phyloP scores from a whole-genome alignment of 2,797 vertebrate genomes.

The Merluccius polli region DNA sequence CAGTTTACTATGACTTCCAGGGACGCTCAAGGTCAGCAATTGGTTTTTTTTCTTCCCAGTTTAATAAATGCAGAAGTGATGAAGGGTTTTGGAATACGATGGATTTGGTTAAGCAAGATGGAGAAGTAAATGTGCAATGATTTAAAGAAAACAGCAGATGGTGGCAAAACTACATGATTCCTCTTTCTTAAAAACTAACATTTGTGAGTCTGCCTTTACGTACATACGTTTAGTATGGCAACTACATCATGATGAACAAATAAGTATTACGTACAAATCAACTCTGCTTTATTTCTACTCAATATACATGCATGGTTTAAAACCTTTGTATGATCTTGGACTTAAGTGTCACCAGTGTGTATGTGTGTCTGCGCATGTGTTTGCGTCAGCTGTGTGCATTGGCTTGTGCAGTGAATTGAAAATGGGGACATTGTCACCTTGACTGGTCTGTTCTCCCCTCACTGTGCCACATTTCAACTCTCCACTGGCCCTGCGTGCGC shows the following conservation, averaged over 20 bases:
- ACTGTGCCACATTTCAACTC: constrained; percentile 34
- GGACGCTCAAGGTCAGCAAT: neutral
- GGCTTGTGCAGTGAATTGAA: constrained; percentile 20
- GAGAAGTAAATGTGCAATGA: neutral
- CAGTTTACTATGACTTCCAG: neutral
- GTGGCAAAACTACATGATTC: constrained; percentile 20
- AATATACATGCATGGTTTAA: neutral
- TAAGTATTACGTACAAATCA: neutral
- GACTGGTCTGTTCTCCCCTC: constrained; percentile 9
- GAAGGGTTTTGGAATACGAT: neutral
- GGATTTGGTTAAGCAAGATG: neutral
- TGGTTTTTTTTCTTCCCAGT: neutral
- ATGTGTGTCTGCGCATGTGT: constrained; percentile 4
- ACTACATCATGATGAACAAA: neutral
- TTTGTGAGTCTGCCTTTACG: neutral
- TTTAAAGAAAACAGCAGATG: constrained; percentile 44
- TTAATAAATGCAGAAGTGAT: neutral
- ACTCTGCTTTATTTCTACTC: neutral
- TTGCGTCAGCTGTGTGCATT: neutral
- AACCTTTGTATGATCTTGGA: neutral
- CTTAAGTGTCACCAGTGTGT: neutral
- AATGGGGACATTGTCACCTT: constrained; percentile 45
- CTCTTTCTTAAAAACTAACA: neutral
- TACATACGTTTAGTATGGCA: neutral
- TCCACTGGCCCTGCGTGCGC: neutral